Percentiles rank a stretch among this genome's conserved stretches.
These are phyloP conservation scores for Phyto melanocephala DNA, from an alignment of 2,888 invertebrate species.

Conservation along the genomic window DNA sequence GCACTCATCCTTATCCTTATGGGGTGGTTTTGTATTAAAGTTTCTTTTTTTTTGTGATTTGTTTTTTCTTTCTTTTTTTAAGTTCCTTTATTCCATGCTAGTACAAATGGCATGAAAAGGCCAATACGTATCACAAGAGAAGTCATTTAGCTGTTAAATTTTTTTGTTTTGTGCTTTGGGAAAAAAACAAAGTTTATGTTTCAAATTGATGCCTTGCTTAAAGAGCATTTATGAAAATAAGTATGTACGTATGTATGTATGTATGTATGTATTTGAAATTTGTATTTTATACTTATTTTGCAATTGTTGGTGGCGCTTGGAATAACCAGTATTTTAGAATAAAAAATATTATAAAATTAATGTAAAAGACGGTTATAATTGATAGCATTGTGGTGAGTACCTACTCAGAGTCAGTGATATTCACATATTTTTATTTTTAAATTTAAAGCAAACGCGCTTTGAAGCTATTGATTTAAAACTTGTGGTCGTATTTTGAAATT, in stretches of 20 bases:
- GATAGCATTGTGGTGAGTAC: too few relatives aligned
- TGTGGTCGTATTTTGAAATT: too few relatives aligned
- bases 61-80: constrained; percentile 62
- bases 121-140: constrained; percentile 58
- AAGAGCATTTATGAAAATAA: neutral
- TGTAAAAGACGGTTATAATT: too few relatives aligned
- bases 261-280: too few relatives aligned
- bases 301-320: neutral
- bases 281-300: neutral
- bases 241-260: too few relatives aligned
- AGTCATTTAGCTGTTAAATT: constrained; percentile 31
- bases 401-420: too few relatives aligned
- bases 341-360: too few relatives aligned
- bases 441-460: too few relatives aligned
- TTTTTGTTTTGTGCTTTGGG: neutral
- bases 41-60: neutral
- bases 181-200: constrained; percentile 41
- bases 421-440: too few relatives aligned
- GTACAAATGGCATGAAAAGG: constrained; percentile 63
- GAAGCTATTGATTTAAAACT: too few relatives aligned
- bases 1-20: constrained; percentile 24
- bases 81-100: constrained; percentile 36
- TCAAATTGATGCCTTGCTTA: constrained; percentile 6
- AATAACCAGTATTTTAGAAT: neutral
- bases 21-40: constrained; percentile 38